Percentiles rank a stretch among this genome's conserved stretches.
These are phyloP conservation scores for Spisula solida DNA, from an alignment of 2,888 invertebrate genomes.

Conservation along the genomic window DNA sequence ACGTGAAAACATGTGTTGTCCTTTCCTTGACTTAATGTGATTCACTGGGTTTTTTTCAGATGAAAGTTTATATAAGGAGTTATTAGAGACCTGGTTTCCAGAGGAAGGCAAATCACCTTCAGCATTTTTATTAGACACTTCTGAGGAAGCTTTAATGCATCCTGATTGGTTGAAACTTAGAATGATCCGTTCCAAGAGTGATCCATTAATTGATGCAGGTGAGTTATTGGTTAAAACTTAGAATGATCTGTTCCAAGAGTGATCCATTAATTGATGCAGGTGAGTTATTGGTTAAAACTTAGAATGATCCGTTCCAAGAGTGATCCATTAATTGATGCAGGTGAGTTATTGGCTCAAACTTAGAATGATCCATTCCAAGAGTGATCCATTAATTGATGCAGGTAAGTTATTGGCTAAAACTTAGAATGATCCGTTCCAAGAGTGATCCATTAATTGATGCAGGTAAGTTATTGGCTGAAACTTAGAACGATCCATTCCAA, in stretches of 20 bases:
- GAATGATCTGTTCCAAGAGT: slow-evolving; percentile 94
- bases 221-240: slow-evolving; percentile 94
- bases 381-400: slow-evolving; percentile 94
- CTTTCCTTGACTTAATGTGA: no score
- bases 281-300: slow-evolving; percentile 97
- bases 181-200: slow-evolving; percentile 94
- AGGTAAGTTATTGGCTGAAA: slow-evolving; percentile 98
- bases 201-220: slow-evolving; percentile 93
- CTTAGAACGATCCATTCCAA: slow-evolving; percentile 94
- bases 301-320: slow-evolving; percentile 95
- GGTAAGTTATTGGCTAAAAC: slow-evolving; percentile 97
- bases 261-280: slow-evolving; percentile 94
- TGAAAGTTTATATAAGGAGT: slow-evolving; percentile 86
- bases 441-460: slow-evolving; percentile 94
- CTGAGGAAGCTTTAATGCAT: slow-evolving; percentile 93
- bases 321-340: slow-evolving; percentile 93
- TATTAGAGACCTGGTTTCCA: slow-evolving; percentile 96
- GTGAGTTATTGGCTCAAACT: slow-evolving; percentile 98
- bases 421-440: slow-evolving; percentile 94
- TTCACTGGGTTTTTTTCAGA: slow-evolving; percentile 31
- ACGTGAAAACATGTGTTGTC: no score
- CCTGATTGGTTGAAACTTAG: slow-evolving; percentile 97
- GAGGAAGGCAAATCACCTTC: slow-evolving; percentile 92
- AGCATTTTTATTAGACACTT: slow-evolving; percentile 93
- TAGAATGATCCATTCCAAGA: slow-evolving; percentile 94